Evolutionary conservation across 2,888 invertebrate species (phyloP).

Genomic region (Parnassius mnemosyne): DNA sequence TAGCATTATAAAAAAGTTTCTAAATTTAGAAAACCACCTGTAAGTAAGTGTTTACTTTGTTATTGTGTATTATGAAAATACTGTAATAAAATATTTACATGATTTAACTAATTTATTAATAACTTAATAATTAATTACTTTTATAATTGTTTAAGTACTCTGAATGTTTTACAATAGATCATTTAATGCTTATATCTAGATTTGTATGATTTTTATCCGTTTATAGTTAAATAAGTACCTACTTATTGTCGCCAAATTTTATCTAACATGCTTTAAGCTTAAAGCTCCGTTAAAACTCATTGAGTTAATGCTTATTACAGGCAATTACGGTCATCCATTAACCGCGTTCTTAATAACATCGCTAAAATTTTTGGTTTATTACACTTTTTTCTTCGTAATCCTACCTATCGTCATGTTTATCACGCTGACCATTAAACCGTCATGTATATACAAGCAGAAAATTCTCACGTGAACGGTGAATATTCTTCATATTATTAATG

Average conservation of each 20-base stretch:
- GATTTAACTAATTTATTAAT: too few species aligned
- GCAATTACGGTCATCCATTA: conserved; percentile 23
- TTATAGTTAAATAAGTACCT: too few species aligned
- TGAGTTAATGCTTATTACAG: conserved; percentile 12
- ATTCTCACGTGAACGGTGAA: neutral
- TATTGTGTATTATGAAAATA: too few species aligned
- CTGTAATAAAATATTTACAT: too few species aligned
- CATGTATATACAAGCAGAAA: neutral
- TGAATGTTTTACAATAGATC: neutral
- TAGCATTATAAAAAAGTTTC: too few species aligned
- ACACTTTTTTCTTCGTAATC: neutral
- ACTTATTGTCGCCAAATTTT: neutral
- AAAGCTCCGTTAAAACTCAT: conserved; percentile 9
- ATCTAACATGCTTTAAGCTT: conserved; percentile 2
- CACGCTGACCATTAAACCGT: neutral
- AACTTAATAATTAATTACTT: too few species aligned
- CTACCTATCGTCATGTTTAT: neutral
- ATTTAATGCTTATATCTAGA: neutral
- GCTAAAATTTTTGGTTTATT: conserved; percentile 8
- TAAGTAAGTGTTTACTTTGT: too few species aligned
- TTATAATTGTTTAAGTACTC: too few species aligned
- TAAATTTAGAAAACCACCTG: too few species aligned
- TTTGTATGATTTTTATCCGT: neutral
- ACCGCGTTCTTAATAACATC: conserved; percentile 8
- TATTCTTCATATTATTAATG: neutral